Evolutionary conservation across 2,888 invertebrate genomes (phyloP), one percentile per base, ranked within the genome.

Genomic region (Leucophenga montana): DNA sequence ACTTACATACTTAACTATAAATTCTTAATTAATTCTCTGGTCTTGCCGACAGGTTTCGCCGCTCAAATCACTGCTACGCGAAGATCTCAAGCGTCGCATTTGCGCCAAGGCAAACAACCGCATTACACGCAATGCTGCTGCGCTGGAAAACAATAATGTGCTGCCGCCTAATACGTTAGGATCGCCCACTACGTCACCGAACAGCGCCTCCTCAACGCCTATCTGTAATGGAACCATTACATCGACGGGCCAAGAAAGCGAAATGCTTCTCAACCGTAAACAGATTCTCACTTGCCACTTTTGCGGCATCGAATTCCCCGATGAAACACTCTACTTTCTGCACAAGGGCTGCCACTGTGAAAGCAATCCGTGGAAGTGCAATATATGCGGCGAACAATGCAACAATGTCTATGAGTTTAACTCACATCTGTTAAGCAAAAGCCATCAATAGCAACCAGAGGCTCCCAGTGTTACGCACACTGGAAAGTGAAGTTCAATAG

Each of bases 261-360:
- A 87, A 70, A 86, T 91, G 79, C 86, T 92, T 27, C 76, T 86
- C 39, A 88, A 83, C 73, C 87, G 88, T 44, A 90, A 87, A 73
- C 90, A 88, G 79, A 90, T 91, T 74, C 91, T 95, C 66, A 94
- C 95, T 82, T 98, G 98, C 89, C 91, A 94, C 27, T 96, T 95
- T 89, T 99, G 98, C 90, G 95, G 96, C 80, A 97, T 99, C 85
- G 93, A 95, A 62, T 99, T 97, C 90, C 96, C 97, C 48, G 98
- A 99, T 89, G 95, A 96, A 86, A 98, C 98, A 0, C 91, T 98
- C 70, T 98, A 97, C 90, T 97, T 98, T 90, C 92, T 99, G 77
- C 98, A 99, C 91, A 98, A 98, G 90, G 98, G 98, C 78, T 96
- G 98, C 88, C 98, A 99, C 90, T 97, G 97, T 80, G 97, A 97